Conservation (phyloP, 2,113 vertebrate genomes). For the Sander vitreus region DNA sequence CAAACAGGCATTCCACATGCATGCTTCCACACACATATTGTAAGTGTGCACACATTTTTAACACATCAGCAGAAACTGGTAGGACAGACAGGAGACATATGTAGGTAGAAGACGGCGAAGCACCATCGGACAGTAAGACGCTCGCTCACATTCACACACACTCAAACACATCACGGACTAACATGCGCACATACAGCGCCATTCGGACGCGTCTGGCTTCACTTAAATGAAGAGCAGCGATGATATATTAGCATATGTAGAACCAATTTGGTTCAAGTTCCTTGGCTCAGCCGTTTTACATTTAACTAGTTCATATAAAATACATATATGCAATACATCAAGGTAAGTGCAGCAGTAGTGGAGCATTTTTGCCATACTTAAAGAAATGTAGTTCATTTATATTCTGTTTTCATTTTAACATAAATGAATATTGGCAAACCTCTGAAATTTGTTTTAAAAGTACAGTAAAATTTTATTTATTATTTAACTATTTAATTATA, state of each 20-base stretch:
- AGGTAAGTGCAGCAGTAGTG: not conserved
- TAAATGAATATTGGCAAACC: not conserved
- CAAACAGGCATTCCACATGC: not conserved
- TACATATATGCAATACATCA: not conserved
- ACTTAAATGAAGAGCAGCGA: slow-evolving; percentile 34
- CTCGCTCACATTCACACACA: not conserved
- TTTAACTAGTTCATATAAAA: not conserved
- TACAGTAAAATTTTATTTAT: not conserved
- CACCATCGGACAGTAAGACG: slow-evolving; percentile 39
- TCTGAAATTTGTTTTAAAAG: not conserved
- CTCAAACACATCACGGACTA: not conserved
- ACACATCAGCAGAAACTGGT: slow-evolving; percentile 51
- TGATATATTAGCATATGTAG: not conserved
- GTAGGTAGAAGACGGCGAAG: slow-evolving; percentile 41
- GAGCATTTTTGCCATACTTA: not conserved
- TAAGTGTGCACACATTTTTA: not conserved
- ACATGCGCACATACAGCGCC: not conserved
- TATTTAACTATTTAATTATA: too few species aligned
- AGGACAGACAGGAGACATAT: slow-evolving; percentile 54
- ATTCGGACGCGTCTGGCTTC: slow-evolving; percentile 54
- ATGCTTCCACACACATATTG: not conserved
- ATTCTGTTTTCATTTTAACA: not conserved
- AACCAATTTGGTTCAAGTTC: slow-evolving; percentile 30
- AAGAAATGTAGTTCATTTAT: not conserved
- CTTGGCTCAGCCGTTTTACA: slow-evolving; percentile 11